Evolutionary conservation across 2,113 vertebrate species (phyloP).

Genomic region (Anhinga rufa): DNA sequence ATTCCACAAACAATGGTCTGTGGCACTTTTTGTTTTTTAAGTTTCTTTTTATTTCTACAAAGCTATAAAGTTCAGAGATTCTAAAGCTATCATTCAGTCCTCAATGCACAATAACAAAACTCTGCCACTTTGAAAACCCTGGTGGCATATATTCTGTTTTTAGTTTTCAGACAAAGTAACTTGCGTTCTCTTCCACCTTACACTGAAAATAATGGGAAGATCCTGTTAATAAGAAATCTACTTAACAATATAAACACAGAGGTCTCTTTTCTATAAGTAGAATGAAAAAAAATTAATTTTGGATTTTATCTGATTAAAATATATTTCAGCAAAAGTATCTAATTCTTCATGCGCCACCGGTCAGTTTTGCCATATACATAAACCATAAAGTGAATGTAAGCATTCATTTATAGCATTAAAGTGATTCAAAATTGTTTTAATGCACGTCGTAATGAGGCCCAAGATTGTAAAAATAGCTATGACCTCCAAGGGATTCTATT

Average conservation of each 20-base stretch:
- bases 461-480: neutral
- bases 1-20: neutral
- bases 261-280: neutral
- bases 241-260: neutral
- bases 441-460: neutral
- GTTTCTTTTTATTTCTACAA: neutral
- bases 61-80: neutral
- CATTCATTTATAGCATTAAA: neutral
- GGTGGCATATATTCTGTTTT: neutral
- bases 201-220: neutral
- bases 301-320: neutral
- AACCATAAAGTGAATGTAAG: neutral
- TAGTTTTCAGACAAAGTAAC: neutral
- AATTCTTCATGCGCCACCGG: neutral
- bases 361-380: neutral
- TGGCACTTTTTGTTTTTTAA: neutral
- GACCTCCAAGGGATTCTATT: neutral
- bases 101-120: neutral
- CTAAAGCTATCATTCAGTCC: neutral
- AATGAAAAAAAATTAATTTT: neutral
- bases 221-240: neutral
- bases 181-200: neutral
- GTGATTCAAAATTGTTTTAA: neutral
- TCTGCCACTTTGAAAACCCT: neutral
- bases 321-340: neutral